Percentiles rank a stretch among this genome's conserved stretches.
phyloP scores from a whole-genome alignment of 2,888 invertebrate species.

The Coremacera marginata region DNA sequence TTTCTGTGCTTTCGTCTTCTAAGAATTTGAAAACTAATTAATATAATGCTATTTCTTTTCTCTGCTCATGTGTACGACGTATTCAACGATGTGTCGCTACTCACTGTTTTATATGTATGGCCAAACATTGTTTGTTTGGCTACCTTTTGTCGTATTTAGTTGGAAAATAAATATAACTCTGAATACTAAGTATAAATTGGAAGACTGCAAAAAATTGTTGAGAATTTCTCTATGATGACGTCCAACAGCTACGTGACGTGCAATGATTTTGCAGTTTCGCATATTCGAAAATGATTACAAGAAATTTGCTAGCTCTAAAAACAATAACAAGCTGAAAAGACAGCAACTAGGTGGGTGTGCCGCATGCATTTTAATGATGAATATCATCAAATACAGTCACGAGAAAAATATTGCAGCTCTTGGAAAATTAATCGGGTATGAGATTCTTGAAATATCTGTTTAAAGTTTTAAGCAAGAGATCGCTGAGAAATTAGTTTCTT shows the following conservation, averaged over 20 bases:
- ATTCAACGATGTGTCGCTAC: background rate
- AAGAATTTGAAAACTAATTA: background rate
- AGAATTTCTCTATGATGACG: background rate
- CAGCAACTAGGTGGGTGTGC: no score
- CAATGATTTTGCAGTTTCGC: constrained; percentile 5
- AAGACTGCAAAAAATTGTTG: no score
- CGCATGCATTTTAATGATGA: no score
- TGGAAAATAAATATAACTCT: background rate
- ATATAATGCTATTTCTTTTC: background rate
- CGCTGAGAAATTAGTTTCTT: no score
- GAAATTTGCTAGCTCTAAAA: no score
- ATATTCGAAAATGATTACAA: no score
- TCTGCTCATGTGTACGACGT: background rate
- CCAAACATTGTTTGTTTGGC: background rate
- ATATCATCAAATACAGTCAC: no score
- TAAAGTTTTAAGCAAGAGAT: no score
- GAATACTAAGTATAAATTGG: background rate
- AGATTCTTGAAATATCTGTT: no score
- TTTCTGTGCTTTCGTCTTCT: background rate
- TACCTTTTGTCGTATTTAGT: background rate
- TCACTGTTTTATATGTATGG: background rate
- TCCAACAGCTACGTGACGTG: background rate
- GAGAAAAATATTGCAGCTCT: no score
- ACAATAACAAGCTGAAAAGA: no score
- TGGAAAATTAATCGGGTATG: no score